A percentile compares a stretch with the other conserved stretches of the same genome.
These are phyloP conservation scores for Bubalus kerabau DNA, from an alignment of 2,113 vertebrate species.

Conservation along the genomic window DNA sequence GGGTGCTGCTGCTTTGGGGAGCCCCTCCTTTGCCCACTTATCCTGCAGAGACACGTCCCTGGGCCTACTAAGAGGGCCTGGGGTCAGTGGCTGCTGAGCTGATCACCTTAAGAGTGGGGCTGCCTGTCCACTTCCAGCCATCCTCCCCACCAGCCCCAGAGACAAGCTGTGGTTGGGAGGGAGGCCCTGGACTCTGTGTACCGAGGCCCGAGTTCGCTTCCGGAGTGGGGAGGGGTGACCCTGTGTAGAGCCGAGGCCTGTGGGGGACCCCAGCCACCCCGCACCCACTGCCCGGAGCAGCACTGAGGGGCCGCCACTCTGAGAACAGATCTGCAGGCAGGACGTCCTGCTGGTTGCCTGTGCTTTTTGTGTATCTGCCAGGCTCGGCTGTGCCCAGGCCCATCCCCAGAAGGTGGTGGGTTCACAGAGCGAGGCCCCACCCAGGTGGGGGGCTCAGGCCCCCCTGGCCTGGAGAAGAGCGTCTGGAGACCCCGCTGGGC, in stretches of 20 bases:
- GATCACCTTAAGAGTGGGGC: background rate
- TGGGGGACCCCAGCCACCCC: background rate
- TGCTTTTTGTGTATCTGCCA: background rate
- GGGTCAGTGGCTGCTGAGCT: background rate
- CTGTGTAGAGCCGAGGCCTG: background rate
- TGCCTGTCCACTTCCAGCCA: no score
- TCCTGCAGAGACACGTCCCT: background rate
- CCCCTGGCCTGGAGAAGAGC: background rate
- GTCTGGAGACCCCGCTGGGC: background rate
- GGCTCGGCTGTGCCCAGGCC: background rate
- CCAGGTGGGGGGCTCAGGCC: slow-evolving; percentile 6
- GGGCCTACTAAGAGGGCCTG: background rate
- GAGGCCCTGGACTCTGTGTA: background rate
- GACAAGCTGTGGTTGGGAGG: background rate
- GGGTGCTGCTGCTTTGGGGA: background rate
- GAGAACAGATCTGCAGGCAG: rapidly evolving
- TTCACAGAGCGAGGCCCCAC: background rate
- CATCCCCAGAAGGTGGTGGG: background rate
- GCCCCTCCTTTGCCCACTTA: background rate
- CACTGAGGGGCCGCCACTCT: background rate
- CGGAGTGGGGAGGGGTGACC: background rate
- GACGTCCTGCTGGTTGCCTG: background rate
- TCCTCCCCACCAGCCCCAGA: background rate
- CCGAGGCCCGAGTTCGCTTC: background rate
- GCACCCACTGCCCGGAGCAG: background rate